Percentiles rank a stretch among this genome's conserved stretches.
These are phyloP conservation scores for Trichosurus vulpecula DNA, from an alignment of 2,797 vertebrate species.

Conservation along the genomic window DNA sequence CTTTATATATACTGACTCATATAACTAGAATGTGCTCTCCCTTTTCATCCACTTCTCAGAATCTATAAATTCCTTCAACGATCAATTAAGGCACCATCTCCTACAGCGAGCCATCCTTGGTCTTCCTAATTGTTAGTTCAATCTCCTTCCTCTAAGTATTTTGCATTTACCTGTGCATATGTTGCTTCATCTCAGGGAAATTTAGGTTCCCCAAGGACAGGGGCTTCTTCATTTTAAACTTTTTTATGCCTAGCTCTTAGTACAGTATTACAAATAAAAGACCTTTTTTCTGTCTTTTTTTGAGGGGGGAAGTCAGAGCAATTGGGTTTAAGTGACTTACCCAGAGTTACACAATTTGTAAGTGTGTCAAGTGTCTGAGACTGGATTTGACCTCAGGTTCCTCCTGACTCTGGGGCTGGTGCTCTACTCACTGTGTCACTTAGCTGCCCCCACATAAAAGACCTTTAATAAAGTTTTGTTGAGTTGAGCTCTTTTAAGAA, in stretches of 20 bases:
- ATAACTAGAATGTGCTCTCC: not conserved
- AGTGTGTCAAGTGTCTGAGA: no score
- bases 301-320: no score
- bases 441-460: no score
- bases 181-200: not conserved
- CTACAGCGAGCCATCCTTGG: not conserved
- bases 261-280: not conserved
- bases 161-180: not conserved
- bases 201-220: not conserved
- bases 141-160: not conserved
- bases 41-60: not conserved
- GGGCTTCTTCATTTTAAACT: not conserved
- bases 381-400: no score
- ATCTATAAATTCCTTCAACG: not conserved
- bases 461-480: not conserved
- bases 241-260: not conserved
- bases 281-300: no score
- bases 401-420: no score
- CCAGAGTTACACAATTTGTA: no score
- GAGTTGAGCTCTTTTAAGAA: not conserved
- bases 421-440: no score
- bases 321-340: no score
- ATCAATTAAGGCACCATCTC: not conserved
- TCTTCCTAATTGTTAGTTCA: not conserved
- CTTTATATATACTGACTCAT: not conserved